These are phyloP conservation scores for Drosophila jambulina DNA, from an alignment of 1,140 invertebrate species.

Conservation along the genomic window DNA sequence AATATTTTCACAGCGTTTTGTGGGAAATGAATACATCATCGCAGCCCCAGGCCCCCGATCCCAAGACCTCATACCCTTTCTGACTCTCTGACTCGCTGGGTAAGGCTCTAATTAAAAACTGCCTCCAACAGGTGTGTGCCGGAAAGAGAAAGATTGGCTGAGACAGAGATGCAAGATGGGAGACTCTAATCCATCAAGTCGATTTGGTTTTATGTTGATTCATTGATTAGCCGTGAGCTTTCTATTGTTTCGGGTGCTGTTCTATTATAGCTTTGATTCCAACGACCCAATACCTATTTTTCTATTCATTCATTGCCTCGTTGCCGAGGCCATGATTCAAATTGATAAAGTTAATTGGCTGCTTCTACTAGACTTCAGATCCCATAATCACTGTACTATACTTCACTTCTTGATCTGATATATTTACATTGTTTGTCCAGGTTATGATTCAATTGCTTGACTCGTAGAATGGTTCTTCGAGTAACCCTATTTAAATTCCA, in stretches of 20 bases:
- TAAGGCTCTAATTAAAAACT: conserved; percentile 50
- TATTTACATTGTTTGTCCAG: neutral
- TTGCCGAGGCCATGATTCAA: neutral
- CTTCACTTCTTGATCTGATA: neutral
- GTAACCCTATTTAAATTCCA: conserved; percentile 1
- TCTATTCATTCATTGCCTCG: neutral
- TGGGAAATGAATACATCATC: conserved; percentile 81
- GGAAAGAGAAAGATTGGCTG: neutral
- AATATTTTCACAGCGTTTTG: conserved; percentile 67
- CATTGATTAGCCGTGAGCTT: conserved; percentile 29
- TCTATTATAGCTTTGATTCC: neutral
- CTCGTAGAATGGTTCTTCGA: neutral
- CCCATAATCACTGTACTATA: neutral
- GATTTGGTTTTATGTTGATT: conserved; percentile 15
- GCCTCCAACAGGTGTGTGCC: conserved; percentile 33
- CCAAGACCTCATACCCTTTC: conserved; percentile 2
- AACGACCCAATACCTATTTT: neutral
- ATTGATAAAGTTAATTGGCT: conserved; percentile 1
- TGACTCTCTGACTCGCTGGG: neutral
- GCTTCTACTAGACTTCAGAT: neutral
- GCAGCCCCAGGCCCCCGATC: conserved; percentile 27
- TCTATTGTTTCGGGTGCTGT: neutral
- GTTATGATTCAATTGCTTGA: neutral
- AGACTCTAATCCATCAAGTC: conserved; percentile 29
- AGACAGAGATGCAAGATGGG: neutral